Evolutionary conservation across 2,797 vertebrate species (phyloP), one percentile per base, ranked within the genome.

Genomic region (Chelon auratus): DNA sequence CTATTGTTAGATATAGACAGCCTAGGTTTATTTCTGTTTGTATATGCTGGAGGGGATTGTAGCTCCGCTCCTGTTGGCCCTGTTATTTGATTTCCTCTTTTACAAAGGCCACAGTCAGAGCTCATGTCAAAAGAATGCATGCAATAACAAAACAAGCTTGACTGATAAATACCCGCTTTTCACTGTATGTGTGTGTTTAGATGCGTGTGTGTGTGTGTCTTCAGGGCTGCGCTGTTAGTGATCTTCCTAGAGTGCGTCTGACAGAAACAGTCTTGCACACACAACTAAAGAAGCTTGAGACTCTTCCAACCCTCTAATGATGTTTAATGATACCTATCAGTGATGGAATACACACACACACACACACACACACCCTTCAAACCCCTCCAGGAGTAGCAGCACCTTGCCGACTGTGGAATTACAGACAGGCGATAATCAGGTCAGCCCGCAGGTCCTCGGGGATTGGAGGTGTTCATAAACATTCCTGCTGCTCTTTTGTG

Each of bases 371-470:
- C 74, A 75, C 80, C 81, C 68, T 75, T 80, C 74, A 81, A 84
- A 81, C 71, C 86, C 90, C 91, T 88, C 58, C 84, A 92, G 90
- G 87, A 89, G 82, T 43, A 83, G 78, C 90, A 91, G 87, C 90
- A 92, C 90, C 91, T 93, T 92, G 89, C 93, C 90, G 85, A 93
- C 90, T 91, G 91, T 93, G 92, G 93, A 94, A 94, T 95, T 94
- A 93, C 91, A 94, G 88, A 77, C 92, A 89, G 92, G 93, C 91
- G 87, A 93, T 95, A 94, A 94, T 95, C 93, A 94, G 94, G 94
- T 93, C 93, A 94, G 87, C 93, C 91, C 68, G 86, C 85, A 82
- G 91, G 91, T 92, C 92, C 90, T 93, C 22, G 1, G 90, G 88
- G 92, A 93, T 88, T 75, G 79, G 91, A 94, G 93, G 92, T 93